A percentile compares a stretch with the other conserved stretches of the same genome.
phyloP scores from a whole-genome alignment of 35 echinoderm and acorn worm species.

The Chiridota heheva region DNA sequence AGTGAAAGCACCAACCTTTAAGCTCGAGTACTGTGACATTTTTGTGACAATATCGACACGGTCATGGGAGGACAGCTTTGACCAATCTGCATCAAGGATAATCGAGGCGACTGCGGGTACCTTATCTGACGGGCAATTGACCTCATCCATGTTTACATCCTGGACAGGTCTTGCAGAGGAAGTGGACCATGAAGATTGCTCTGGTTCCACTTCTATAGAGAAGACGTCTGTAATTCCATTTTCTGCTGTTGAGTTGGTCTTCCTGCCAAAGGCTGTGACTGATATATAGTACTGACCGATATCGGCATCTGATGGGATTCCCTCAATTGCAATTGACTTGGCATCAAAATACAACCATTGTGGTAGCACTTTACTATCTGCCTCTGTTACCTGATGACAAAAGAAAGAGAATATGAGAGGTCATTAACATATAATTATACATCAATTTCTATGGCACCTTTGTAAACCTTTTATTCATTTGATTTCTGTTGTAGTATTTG shows the following conservation, averaged over 20 bases:
- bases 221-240: conserved; percentile 78
- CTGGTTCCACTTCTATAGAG: conserved; percentile 50
- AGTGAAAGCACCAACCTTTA: conserved; percentile 70
- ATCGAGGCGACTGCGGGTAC: conserved; percentile 76
- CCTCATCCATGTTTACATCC: conserved; percentile 42
- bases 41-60: conserved; percentile 65
- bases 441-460: too few species aligned
- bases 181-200: neutral
- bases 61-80: conserved; percentile 48
- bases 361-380: conserved; percentile 68
- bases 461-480: too few species aligned
- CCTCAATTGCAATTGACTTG: conserved; percentile 54
- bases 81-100: conserved; percentile 96
- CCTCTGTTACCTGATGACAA: conserved; percentile 78
- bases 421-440: neutral
- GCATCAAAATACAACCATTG: conserved; percentile 78
- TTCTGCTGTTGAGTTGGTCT: conserved; percentile 46
- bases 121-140: conserved; percentile 62
- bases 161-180: conserved; percentile 16
- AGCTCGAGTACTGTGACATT: conserved; percentile 93
- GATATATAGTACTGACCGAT: conserved; percentile 84
- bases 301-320: conserved; percentile 91
- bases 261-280: conserved; percentile 77
- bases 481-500: too few species aligned
- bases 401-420: conserved; percentile 20